Percentiles rank a stretch among this genome's conserved stretches.
These are phyloP conservation scores for Oreochromis mossambicus DNA, from an alignment of 2,797 vertebrate species.

Conservation along the genomic window DNA sequence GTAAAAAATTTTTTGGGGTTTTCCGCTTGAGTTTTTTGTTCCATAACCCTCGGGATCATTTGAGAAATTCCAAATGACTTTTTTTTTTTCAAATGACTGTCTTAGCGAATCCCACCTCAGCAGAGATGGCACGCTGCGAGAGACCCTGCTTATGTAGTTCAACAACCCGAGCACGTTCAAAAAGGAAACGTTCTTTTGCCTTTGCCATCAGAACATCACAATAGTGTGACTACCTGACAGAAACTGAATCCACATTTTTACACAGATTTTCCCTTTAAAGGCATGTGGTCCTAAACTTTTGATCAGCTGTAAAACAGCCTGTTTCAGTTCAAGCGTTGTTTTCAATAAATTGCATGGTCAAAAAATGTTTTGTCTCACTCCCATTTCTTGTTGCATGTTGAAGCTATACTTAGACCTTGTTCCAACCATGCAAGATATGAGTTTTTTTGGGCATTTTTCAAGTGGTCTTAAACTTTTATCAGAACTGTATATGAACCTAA, in stretches of 20 bases:
- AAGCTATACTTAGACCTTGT: neutral
- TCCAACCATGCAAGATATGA: neutral
- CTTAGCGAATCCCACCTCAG: accelerated
- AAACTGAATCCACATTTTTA: neutral
- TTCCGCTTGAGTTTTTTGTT: neutral
- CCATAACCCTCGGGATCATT: neutral
- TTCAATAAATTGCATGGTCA: neutral
- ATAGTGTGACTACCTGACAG: neutral
- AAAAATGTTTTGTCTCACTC: neutral
- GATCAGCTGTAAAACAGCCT: neutral
- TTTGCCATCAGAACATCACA: neutral
- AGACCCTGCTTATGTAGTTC: neutral
- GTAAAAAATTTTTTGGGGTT: neutral
- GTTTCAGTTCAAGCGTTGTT: neutral
- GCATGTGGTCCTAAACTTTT: neutral
- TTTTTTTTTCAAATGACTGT: neutral
- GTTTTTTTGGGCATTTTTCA: neutral
- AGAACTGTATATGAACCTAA: neutral
- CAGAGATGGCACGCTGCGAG: accelerated
- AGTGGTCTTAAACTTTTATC: neutral
- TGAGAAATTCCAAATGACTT: neutral
- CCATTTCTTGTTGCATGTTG: neutral
- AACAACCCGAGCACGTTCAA: neutral
- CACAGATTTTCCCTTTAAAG: neutral
- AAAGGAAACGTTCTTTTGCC: neutral